These are phyloP conservation scores for Carassius gibelio DNA, from an alignment of 2,113 vertebrate genomes.

Conservation along the genomic window DNA sequence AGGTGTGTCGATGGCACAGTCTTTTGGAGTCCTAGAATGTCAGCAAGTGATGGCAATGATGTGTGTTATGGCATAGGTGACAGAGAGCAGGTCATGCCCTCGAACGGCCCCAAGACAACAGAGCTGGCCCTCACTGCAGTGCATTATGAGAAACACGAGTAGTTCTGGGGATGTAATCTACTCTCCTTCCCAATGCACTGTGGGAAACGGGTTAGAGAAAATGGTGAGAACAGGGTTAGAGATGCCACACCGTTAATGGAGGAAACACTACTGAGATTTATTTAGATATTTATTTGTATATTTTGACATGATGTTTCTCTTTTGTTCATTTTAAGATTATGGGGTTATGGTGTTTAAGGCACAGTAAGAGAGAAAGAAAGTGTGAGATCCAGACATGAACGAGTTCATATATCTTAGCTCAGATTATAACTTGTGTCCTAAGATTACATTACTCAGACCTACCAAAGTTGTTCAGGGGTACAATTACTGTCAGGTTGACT, in stretches of 20 bases:
- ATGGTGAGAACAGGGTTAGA: not conserved
- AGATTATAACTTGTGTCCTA: not conserved
- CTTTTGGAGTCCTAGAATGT: conserved; percentile 85
- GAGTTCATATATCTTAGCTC: not conserved
- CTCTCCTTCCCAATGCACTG: conserved; percentile 22
- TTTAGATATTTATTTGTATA: conserved; percentile 18
- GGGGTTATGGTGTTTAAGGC: not conserved
- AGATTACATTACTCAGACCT: not conserved
- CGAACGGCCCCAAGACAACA: not conserved
- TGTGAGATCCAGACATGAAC: not conserved
- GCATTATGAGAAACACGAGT: conserved; percentile 17
- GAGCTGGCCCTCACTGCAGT: conserved; percentile 45
- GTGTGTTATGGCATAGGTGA: not conserved
- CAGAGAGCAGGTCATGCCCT: conserved; percentile 12
- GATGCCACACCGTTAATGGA: conserved; percentile 22
- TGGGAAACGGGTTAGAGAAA: conserved; percentile 19
- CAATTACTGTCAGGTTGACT: not conserved
- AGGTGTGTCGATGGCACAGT: conserved; percentile 95
- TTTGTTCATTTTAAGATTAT: not conserved
- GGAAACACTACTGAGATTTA: not conserved
- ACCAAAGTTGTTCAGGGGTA: not conserved
- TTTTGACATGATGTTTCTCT: conserved; percentile 9
- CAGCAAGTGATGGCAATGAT: not conserved
- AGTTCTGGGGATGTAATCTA: not conserved
- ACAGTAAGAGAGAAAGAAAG: not conserved